A percentile compares a stretch with the other conserved stretches of the same genome.
Conservation (phyloP, 2,797 vertebrate species). For the Peromyscus eremicus region DNA sequence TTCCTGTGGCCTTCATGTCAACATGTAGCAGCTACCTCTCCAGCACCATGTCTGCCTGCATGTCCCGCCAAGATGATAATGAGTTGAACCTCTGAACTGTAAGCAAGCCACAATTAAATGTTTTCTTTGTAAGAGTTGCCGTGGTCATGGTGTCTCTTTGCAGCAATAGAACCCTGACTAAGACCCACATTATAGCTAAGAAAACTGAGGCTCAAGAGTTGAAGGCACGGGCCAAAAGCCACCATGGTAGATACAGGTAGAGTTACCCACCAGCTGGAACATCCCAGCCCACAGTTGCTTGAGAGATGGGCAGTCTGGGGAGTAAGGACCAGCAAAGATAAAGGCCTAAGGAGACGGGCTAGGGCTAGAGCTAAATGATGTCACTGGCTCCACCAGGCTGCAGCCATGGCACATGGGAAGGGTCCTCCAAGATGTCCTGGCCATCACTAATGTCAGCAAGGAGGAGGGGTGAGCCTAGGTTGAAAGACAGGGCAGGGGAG, state of each 20-base stretch:
- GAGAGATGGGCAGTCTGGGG: background rate
- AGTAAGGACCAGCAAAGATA: background rate
- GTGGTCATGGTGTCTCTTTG: background rate
- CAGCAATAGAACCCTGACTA: background rate
- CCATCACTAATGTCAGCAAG: background rate
- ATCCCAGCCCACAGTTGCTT: background rate
- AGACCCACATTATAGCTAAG: background rate
- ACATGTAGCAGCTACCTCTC: background rate
- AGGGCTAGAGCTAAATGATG: background rate
- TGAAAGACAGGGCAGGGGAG: background rate
- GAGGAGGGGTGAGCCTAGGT: background rate
- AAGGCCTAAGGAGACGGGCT: background rate
- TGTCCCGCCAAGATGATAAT: background rate
- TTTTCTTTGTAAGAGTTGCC: background rate
- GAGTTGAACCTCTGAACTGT: background rate
- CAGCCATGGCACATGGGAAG: background rate
- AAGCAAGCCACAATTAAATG: background rate
- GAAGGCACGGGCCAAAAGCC: background rate
- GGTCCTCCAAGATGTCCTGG: background rate
- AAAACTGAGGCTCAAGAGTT: slow-evolving; percentile 9
- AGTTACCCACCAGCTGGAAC: background rate
- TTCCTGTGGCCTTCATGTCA: background rate
- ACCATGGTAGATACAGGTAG: background rate
- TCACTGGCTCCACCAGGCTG: background rate
- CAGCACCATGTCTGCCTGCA: background rate